Percentiles rank a stretch among this genome's conserved stretches.
phyloP scores from a whole-genome alignment of 2,888 invertebrate species.

The Hirtodrosophila confusa region DNA sequence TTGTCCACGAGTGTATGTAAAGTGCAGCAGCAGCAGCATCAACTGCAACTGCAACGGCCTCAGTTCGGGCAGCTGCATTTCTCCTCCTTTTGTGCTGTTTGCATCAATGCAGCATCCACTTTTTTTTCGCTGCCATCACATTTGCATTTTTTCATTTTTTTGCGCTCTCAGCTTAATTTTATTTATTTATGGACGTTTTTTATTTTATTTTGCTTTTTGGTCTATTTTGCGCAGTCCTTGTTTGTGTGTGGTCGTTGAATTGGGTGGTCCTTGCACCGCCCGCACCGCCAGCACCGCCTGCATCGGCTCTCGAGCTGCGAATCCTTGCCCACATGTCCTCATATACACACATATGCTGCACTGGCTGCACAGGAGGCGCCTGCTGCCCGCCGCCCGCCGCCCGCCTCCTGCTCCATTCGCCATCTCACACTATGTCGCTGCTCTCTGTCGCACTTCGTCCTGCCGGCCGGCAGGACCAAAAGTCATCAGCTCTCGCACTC shows the following conservation, averaged over 20 bases:
- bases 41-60: constrained; percentile 32
- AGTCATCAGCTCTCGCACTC: constrained; percentile 15
- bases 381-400: neutral
- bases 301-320: too few species aligned
- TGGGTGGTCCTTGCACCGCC: constrained; percentile 27
- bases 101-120: constrained; percentile 28
- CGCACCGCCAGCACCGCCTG: too few species aligned
- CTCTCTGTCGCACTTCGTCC: constrained; percentile 26
- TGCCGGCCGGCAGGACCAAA: constrained; percentile 24
- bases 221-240: constrained; percentile 37
- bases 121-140: constrained; percentile 38
- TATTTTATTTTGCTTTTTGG: constrained; percentile 63
- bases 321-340: neutral
- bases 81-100: constrained; percentile 45
- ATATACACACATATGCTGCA: constrained; percentile 41
- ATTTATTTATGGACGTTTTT: constrained; percentile 71
- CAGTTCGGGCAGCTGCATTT: constrained; percentile 43
- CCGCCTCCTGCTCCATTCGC: constrained; percentile 29
- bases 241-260: constrained; percentile 20
- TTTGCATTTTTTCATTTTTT: constrained; percentile 32
- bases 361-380: constrained; percentile 29
- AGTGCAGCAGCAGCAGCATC: constrained; percentile 46
- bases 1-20: constrained; percentile 47
- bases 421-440: constrained; percentile 48
- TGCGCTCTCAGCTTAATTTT: constrained; percentile 74